Base-by-base conservation (phyloP, 1,140 invertebrate genomes). In the Heliconius nattereri region DNA sequence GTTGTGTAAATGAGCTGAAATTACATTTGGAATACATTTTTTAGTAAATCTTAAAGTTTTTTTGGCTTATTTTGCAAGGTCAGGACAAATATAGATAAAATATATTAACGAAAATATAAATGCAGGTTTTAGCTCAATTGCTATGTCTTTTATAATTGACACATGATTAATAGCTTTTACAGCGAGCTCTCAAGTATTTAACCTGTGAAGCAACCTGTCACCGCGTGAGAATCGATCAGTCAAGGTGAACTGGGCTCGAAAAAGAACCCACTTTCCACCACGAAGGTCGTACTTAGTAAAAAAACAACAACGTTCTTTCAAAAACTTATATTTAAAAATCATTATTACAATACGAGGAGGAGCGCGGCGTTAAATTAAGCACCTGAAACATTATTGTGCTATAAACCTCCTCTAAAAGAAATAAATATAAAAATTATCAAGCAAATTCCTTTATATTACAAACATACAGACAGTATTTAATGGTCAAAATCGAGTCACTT, bases 261-360 rank as follows among this genome's bases (percentile, higher is more conserved):
- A 87, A 83, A 83, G 82, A 84, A 87, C 87, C 85, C 81, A 91
- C 92, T 94, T 94, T 94, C 92, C 85, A 89, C 76, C 78, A 52
- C 75, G 79, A 90, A 91, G 90, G 91, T 91, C 73, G 72, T 35
- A 73, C 72, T 78, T 78, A 87, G 87, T 82, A 91, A 92, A 91
- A 85, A 83, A 80, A 76, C 29, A 82, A 85, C 85, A 80, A 76
- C 80, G 80, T 86, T 88, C 83, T 88, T 79, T 81, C 82, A 91
- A 92, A 92, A 89, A 84, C 85, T 92, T 90, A 91, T 93, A 91
- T 86, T 88, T 84, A 84, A 89, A 87, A 85, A 85, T 78, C 81
- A 82, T 84, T 85, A 85, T 82, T 87, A 82, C 83, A 85, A 81
- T 57, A 45, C 73, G 80, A 86, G 79, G 86, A 85, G 84, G 78